These are phyloP conservation scores for Aromia moschata DNA, from an alignment of 2,888 invertebrate species.

Conservation along the genomic window DNA sequence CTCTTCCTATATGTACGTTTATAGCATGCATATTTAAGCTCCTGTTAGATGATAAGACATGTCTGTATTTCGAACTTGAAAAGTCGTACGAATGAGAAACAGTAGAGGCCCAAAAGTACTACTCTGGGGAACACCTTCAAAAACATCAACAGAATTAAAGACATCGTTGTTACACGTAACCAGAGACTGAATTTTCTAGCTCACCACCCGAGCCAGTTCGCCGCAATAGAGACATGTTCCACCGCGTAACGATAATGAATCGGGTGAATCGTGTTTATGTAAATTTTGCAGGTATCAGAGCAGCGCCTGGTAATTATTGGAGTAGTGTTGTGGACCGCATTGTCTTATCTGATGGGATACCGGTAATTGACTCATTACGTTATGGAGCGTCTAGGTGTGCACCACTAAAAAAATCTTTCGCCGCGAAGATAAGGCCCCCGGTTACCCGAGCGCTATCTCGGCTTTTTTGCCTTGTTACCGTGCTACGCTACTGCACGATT, in stretches of 20 bases:
- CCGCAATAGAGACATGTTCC: conserved; percentile 46
- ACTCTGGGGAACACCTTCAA: no score
- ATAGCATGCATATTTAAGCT: no score
- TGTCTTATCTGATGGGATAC: conserved; percentile 60
- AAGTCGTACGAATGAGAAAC: no score
- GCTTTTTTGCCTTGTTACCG: conserved; percentile 55
- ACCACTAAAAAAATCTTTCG: conserved; percentile 62
- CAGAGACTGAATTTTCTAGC: conserved; percentile 5
- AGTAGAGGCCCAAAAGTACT: no score
- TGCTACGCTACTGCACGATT: conserved; percentile 51
- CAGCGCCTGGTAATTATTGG: conserved; percentile 59
- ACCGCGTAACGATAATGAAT: conserved; percentile 55
- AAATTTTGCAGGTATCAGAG: conserved; percentile 58
- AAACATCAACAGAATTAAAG: no score
- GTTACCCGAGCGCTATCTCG: conserved; percentile 44
- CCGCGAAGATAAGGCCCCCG: conserved; percentile 58
- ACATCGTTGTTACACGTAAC: no score
- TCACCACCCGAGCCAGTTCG: conserved; percentile 29
- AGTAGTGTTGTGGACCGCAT: conserved; percentile 57
- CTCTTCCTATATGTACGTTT: no score
- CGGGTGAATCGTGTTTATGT: conserved; percentile 61
- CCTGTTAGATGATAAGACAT: no score
- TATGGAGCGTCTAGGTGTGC: conserved; percentile 60
- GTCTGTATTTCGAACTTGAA: no score
- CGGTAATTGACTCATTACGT: conserved; percentile 63